A percentile compares a stretch with the other conserved stretches of the same genome.
These are phyloP conservation scores for Calyptommatus sinebrachiatus DNA, from an alignment of 2,113 vertebrate species.

Conservation along the genomic window DNA sequence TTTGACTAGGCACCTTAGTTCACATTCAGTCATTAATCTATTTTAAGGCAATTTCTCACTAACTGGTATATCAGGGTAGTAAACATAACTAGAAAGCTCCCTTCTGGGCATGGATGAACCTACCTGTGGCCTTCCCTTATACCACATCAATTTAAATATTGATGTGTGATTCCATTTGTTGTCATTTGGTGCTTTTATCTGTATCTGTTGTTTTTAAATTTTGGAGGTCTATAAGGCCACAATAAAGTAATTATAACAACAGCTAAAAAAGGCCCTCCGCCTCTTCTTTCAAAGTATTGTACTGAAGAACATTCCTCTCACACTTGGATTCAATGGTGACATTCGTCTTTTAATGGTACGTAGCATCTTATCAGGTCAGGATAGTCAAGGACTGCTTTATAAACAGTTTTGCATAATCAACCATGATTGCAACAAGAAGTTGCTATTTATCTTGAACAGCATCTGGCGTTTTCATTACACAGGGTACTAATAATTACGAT, in stretches of 20 bases:
- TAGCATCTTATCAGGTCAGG: not conserved
- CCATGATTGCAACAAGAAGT: not conserved
- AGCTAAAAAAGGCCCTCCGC: not conserved
- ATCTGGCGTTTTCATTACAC: not conserved
- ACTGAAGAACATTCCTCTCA: not conserved
- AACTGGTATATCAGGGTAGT: too few relatives aligned
- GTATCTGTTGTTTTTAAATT: too few relatives aligned
- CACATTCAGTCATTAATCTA: too few relatives aligned
- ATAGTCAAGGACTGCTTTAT: not conserved
- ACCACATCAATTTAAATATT: too few relatives aligned
- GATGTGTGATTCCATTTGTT: not conserved
- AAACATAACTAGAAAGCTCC: too few relatives aligned
- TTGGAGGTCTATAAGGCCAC: too few relatives aligned
- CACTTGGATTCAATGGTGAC: not conserved
- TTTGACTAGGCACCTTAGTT: too few relatives aligned
- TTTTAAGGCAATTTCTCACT: too few relatives aligned
- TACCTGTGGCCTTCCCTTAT: too few relatives aligned
- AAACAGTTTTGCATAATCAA: constrained; percentile 10
- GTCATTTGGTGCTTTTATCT: too few relatives aligned
- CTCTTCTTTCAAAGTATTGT: not conserved
- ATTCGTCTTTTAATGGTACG: not conserved
- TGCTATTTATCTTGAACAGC: not conserved
- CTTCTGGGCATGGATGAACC: too few relatives aligned
- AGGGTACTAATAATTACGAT: not conserved
- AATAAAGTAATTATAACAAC: too few relatives aligned